phyloP scores from a whole-genome alignment of 53 echinoderm and acorn worm genomes.

The Arbacia lixula region DNA sequence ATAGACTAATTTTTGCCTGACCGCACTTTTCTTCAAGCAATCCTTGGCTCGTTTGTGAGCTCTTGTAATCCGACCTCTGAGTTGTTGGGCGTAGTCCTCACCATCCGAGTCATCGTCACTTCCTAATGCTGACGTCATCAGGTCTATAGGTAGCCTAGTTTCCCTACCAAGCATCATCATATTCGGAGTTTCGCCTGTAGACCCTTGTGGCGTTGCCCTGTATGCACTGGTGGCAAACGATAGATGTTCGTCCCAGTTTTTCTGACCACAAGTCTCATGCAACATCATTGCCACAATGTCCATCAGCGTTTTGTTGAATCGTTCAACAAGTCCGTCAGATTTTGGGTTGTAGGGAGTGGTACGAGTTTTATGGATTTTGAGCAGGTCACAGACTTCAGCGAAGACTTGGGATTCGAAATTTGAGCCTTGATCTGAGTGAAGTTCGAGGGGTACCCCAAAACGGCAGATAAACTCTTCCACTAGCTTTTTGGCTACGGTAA shows the following conservation, averaged over 20 bases:
- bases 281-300: background rate
- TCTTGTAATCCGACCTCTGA: too few relatives aligned
- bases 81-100: too few relatives aligned
- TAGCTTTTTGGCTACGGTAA: background rate
- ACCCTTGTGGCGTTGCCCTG: constrained; percentile 56
- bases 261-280: background rate
- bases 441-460: constrained; percentile 15
- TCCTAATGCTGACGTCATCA: too few relatives aligned
- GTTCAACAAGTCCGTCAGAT: constrained; percentile 10
- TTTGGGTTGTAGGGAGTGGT: constrained; percentile 12
- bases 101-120: too few relatives aligned
- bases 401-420: constrained; percentile 17
- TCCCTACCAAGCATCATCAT: constrained; percentile 62
- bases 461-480: constrained; percentile 17
- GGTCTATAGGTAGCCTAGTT: constrained; percentile 51
- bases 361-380: background rate
- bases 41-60: too few relatives aligned
- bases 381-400: background rate
- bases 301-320: constrained; percentile 18
- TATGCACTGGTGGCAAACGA: constrained; percentile 62
- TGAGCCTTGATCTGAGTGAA: constrained; percentile 15
- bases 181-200: constrained; percentile 67
- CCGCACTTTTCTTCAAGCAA: too few relatives aligned
- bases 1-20: too few relatives aligned
- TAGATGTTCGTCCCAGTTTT: constrained; percentile 57